Conservation (phyloP, 2,888 invertebrate genomes). For the Erebia ligea region DNA sequence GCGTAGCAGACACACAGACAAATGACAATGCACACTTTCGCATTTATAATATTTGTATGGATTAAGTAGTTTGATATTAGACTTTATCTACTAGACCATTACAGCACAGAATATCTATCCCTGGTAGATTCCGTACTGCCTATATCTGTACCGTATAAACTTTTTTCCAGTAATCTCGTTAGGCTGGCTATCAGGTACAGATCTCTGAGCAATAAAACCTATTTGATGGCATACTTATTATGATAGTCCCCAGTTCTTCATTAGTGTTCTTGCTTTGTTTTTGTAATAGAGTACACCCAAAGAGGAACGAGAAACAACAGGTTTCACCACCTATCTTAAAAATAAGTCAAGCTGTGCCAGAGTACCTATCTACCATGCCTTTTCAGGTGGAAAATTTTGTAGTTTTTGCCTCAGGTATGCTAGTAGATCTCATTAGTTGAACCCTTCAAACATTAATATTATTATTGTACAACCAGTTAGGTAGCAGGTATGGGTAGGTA, state of each 20-base stretch:
- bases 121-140: neutral
- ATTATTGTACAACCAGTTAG: neutral
- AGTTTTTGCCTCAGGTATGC: neutral
- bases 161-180: neutral
- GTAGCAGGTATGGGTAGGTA: no score
- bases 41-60: no score
- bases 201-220: slow-evolving; percentile 14
- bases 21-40: no score
- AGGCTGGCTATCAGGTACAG: neutral
- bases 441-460: neutral
- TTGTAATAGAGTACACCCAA: neutral
- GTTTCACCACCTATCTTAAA: slow-evolving; percentile 9
- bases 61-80: no score
- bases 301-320: slow-evolving; percentile 8
- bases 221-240: neutral
- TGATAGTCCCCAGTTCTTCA: slow-evolving; percentile 11
- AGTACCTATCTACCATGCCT: no score
- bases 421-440: slow-evolving; percentile 4
- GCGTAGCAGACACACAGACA: no score
- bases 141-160: neutral
- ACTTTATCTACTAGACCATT: no score
- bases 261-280: slow-evolving; percentile 16
- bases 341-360: slow-evolving; percentile 24
- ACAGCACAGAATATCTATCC: no score
- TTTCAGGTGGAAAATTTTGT: neutral